Evolutionary conservation across 2,797 vertebrate genomes (phyloP).

Genomic region (Coluber constrictor): DNA sequence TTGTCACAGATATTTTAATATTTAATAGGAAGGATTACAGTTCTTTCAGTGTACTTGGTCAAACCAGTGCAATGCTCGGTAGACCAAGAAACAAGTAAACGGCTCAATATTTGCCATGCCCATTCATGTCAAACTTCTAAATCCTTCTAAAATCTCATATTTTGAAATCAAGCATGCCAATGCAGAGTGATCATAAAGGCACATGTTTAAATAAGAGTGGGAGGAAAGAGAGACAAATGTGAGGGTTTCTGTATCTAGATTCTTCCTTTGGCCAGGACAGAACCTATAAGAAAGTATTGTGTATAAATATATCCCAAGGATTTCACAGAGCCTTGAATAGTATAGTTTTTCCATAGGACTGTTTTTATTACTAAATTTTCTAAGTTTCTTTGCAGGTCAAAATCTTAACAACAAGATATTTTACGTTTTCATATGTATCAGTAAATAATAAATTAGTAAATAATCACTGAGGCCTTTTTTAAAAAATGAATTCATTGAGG

Average conservation of each 20-base stretch:
- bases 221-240: neutral
- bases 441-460: neutral
- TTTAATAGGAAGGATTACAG: constrained; percentile 8
- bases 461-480: neutral
- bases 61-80: constrained; percentile 17
- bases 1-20: constrained; percentile 24
- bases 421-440: neutral
- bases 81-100: constrained; percentile 16
- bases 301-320: too few relatives aligned
- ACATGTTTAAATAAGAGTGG: neutral
- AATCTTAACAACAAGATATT: neutral
- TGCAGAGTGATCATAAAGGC: neutral
- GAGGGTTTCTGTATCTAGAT: neutral
- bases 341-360: neutral
- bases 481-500: neutral
- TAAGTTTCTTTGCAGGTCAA: neutral
- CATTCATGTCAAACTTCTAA: constrained; percentile 22
- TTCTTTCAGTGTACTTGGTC: neutral
- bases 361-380: neutral
- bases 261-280: neutral
- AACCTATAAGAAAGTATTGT: neutral
- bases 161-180: neutral
- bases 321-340: neutral
- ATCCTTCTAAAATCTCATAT: neutral
- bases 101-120: constrained; percentile 20